Evolutionary conservation across 2,888 invertebrate genomes (phyloP), one percentile per base, ranked within the genome.

Genomic region (Apantesis nais): DNA sequence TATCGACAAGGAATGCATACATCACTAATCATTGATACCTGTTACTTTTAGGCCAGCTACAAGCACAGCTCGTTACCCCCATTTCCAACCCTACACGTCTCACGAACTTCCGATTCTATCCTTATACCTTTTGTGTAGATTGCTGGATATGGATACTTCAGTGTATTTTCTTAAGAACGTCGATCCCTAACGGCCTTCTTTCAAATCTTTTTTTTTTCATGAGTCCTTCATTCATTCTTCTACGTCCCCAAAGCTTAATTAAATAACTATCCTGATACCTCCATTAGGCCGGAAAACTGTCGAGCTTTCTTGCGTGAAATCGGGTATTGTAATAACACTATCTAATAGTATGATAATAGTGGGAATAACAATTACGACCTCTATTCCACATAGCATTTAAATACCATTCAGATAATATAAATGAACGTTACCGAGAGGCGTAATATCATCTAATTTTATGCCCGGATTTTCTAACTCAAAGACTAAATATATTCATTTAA

Each of bases 301-400:
- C 9, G 48, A 25, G 58, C 29, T 58, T 29, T 58, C 58, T 58
- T 29, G 29, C 58, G 19, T 48, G 11, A 29, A 64, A 31, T 29
- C n/a, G 41, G 11, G 19, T 29, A 22, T 31, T 44, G 64, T n/a
- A 37, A 66, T 66, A n/a, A 55, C 34, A 9, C n/a, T 55, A 9
- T 41, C 34, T 72, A 66, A 74, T 70, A 16, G 58, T 29, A 58
- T 58, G 58, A 58, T 58, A 29, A 58, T 58, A 58, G 58, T 29
- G 29, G 29, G 63, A 74, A 73, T 74, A 79, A 78, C 81, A 76
- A 78, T 79, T 74, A 58, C 60, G 55, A 37, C 58, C 44, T 68
- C 65, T 62, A 65, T 61, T 41, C 41, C 55, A 66, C 58, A 39
- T 62, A 67, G 22, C 37, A 67, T 68, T 52, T 63, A 61, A 41